Evolutionary conservation across 1,140 invertebrate species (phyloP).

Genomic region (Bradysia coprophila): DNA sequence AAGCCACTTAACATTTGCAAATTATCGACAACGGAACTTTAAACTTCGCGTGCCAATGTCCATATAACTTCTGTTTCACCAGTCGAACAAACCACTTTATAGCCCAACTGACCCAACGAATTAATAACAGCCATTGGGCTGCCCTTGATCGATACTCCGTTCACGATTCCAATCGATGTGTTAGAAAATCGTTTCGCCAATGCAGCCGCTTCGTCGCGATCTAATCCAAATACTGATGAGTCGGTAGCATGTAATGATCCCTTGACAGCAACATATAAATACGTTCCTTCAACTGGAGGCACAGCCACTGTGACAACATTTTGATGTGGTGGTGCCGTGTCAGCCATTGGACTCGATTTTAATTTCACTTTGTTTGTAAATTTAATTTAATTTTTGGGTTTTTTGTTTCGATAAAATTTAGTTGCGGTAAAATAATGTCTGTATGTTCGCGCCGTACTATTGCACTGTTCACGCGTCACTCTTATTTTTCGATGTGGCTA

Average conservation of each 20-base stretch:
- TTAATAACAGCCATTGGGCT: slow-evolving; percentile 46
- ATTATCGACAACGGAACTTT: too few species aligned
- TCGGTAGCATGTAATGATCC: slow-evolving; percentile 52
- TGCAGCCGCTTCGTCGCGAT: slow-evolving; percentile 41
- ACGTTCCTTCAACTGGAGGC: slow-evolving; percentile 27
- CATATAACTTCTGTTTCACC: slow-evolving; percentile 62
- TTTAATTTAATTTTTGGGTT: not conserved
- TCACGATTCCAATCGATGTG: slow-evolving; percentile 34
- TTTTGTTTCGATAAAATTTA: not conserved
- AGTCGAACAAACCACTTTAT: slow-evolving; percentile 52
- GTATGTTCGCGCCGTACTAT: too few species aligned
- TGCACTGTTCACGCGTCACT: slow-evolving; percentile 15
- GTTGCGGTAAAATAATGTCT: not conserved
- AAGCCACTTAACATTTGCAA: not conserved
- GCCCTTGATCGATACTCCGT: slow-evolving; percentile 48
- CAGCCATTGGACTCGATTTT: not conserved
- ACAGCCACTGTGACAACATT: slow-evolving; percentile 22
- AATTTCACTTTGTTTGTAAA: slow-evolving; percentile 2
- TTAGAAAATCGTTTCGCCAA: slow-evolving; percentile 44
- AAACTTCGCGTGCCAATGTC: slow-evolving; percentile 58
- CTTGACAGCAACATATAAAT: slow-evolving; percentile 53
- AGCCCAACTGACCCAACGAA: slow-evolving; percentile 50
- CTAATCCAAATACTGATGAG: slow-evolving; percentile 52
- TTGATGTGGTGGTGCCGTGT: slow-evolving; percentile 11
- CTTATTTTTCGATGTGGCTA: not conserved